phyloP scores from a whole-genome alignment of 2,797 vertebrate genomes.

The Aphelocoma californica region DNA sequence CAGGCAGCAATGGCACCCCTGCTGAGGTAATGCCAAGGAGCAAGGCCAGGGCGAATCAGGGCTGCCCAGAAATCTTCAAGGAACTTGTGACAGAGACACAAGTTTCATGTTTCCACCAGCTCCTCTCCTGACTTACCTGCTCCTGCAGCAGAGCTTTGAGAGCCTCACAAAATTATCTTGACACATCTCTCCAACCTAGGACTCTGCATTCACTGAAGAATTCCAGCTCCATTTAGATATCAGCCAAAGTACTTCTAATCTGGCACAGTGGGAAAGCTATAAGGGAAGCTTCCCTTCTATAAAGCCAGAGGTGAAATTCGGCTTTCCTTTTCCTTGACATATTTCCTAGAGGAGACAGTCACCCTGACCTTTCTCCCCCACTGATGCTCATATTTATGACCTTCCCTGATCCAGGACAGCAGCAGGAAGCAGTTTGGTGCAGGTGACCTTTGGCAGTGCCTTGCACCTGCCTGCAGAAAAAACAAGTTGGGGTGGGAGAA shows the following conservation, averaged over 20 bases:
- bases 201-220: not conserved
- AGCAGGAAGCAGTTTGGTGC: not conserved
- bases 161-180: not conserved
- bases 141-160: not conserved
- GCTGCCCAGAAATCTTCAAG: not conserved
- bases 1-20: not conserved
- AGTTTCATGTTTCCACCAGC: not conserved
- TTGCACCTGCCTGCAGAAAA: not conserved
- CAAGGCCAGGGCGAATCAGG: not conserved
- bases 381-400: not conserved
- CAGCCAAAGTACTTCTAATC: not conserved
- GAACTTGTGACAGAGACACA: fast-evolving
- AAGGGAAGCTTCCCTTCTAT: not conserved
- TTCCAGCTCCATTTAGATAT: not conserved
- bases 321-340: not conserved
- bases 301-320: not conserved
- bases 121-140: not conserved
- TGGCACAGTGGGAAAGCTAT: not conserved
- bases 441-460: not conserved
- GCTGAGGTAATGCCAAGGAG: not conserved
- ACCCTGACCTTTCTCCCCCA: not conserved
- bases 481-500: not conserved
- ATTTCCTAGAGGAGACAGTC: not conserved
- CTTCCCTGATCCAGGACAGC: not conserved
- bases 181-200: not conserved